These are phyloP conservation scores for Sceloporus undulatus DNA, from an alignment of 2,113 vertebrate genomes.

Conservation along the genomic window DNA sequence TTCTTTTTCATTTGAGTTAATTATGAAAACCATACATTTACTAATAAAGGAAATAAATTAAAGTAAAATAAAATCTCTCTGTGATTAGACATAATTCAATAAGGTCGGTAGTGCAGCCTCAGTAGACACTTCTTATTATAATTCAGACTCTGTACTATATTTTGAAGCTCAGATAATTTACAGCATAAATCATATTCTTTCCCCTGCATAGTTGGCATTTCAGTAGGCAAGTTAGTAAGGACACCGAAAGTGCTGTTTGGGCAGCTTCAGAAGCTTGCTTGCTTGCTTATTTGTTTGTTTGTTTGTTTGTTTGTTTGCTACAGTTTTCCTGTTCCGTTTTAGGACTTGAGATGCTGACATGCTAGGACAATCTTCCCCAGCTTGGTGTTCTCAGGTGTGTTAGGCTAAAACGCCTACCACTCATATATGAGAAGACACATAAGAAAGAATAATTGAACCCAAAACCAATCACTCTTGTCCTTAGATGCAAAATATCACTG, in stretches of 20 bases:
- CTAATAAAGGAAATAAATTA: neutral
- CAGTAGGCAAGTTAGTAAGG: constrained; percentile 19
- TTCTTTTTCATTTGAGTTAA: constrained; percentile 16
- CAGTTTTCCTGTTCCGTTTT: neutral
- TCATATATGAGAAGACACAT: too few species aligned
- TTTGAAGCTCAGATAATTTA: neutral
- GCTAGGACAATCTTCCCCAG: neutral
- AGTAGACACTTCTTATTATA: neutral
- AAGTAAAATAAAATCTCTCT: neutral
- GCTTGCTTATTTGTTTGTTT: neutral
- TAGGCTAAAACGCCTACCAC: neutral
- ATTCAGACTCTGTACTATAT: neutral
- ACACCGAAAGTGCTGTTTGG: neutral
- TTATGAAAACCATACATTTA: neutral
- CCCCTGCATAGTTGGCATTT: constrained; percentile 31
- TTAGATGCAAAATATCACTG: too few species aligned
- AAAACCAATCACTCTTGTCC: too few species aligned
- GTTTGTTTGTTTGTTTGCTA: neutral
- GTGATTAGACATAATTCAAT: constrained; percentile 5
- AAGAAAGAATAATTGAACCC: too few species aligned
- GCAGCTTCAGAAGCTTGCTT: constrained; percentile 12
- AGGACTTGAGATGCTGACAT: neutral
- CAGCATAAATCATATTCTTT: constrained; percentile 14
- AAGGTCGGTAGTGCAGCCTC: neutral
- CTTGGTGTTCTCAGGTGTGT: neutral